Evolutionary conservation across 2,113 vertebrate species (phyloP), one percentile per base, ranked within the genome.

Genomic region (Oncorhynchus kisutch): DNA sequence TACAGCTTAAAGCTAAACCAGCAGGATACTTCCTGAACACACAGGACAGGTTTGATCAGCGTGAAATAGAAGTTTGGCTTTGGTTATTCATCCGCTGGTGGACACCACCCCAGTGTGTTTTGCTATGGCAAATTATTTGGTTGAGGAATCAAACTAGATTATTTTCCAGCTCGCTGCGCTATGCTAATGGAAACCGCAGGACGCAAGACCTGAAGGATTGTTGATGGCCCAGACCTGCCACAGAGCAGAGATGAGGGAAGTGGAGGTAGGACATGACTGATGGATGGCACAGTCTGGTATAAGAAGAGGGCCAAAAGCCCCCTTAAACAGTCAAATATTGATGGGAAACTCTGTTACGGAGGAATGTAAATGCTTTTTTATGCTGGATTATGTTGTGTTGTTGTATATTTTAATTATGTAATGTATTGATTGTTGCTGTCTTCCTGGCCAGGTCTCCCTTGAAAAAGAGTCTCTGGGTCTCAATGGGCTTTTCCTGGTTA

Each of bases 151-250:
- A 87, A 88, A 85, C 80, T 75, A 51, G 77, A 74, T 80, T 16
- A 84, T 87, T 89, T 90, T 87, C 82, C 83, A 81, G 88, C 77
- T 91, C 87, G 85, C 65, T 51, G 80, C 75, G 64, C 67, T 70
- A 70, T 68, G 76, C 64, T 88, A 90, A 92, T 86, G 78, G 85
- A 88, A 85, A 60, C 86, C 85, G 81, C 82, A 70, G 82, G 87
- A 87, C 31, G 76, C 48, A 25, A 1, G 25, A 76, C 81, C 86
- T 80, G 71, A 76, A 85, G 76, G 81, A 84, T 78, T 68, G 74
- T 45, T 11, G 39, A 9, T 45, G 1, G 24, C 49, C 72, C 3
- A 73, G 12, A 45, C 73, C 79, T 68, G 49, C 80, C 73, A 76
- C 31, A 14, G 12, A 73, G 39, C 83, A 73, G 24, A 51, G 39